Evolutionary conservation across 2,797 vertebrate species (phyloP).

Genomic region (Merluccius polli): DNA sequence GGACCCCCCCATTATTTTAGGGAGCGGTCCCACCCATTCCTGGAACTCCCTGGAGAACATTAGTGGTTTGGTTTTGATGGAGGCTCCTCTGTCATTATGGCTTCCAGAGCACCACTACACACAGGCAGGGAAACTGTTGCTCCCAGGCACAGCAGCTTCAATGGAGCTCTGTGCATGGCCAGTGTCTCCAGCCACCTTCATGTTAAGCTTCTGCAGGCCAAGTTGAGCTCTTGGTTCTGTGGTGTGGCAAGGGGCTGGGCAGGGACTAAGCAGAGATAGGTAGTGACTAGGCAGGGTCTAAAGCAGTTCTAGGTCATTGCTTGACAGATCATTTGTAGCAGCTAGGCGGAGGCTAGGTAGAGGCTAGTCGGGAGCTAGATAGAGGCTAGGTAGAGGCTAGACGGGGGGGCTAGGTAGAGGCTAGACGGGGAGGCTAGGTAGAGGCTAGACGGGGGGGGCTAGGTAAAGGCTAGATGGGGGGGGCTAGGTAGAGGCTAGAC

Average conservation of each 20-base stretch:
- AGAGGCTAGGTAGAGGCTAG: not conserved
- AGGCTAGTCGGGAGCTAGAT: not conserved
- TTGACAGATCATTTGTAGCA: not conserved
- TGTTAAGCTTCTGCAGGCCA: not conserved
- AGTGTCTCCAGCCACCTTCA: not conserved
- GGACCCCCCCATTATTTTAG: slow-evolving; percentile 55
- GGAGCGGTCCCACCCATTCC: slow-evolving; percentile 71
- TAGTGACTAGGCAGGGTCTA: not conserved
- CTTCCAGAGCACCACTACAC: slow-evolving; percentile 62
- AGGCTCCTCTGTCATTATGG: slow-evolving; percentile 70
- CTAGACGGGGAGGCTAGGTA: too few species aligned
- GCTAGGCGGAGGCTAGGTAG: not conserved
- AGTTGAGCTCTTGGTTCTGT: not conserved
- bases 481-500: too few species aligned
- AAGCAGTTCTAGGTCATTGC: not conserved
- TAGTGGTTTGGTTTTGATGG: slow-evolving; percentile 66
- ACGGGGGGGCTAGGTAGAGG: too few species aligned
- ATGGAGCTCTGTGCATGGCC: not conserved
- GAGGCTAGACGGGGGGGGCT: not conserved
- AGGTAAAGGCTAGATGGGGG: not conserved
- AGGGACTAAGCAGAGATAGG: not conserved
- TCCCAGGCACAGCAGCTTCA: not conserved
- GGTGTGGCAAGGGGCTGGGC: not conserved
- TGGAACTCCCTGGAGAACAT: slow-evolving; percentile 73
- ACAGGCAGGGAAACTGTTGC: not conserved